Conservation (phyloP, 2,113 vertebrate genomes). For the Callorhinus ursinus region DNA sequence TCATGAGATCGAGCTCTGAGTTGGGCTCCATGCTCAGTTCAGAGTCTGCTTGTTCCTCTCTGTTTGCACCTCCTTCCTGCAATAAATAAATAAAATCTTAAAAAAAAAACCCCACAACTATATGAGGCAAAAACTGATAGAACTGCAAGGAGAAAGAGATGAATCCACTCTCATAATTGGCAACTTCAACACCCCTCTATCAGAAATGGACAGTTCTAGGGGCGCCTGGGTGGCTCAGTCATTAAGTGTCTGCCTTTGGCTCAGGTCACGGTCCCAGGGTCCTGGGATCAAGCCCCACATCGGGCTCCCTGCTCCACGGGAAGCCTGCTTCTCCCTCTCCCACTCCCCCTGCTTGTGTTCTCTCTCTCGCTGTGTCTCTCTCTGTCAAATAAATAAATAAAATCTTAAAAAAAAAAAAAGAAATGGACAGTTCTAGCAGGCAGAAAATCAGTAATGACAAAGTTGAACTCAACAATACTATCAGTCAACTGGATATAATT, state of each 20-base stretch:
- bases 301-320: too few species aligned
- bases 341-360: too few species aligned
- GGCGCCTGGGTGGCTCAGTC: too few species aligned
- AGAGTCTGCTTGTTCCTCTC: not conserved
- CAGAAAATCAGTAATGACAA: not conserved
- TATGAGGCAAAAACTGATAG: not conserved
- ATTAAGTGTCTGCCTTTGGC: too few species aligned
- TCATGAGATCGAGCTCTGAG: not conserved
- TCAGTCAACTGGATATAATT: not conserved
- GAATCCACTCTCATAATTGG: not conserved
- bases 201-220: not conserved
- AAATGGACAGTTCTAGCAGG: not conserved
- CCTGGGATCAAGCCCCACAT: too few species aligned
- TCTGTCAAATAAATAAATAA: too few species aligned
- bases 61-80: not conserved
- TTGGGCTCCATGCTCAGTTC: not conserved
- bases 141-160: not conserved
- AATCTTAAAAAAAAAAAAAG: too few species aligned
- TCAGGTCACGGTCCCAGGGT: too few species aligned
- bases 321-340: too few species aligned
- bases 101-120: not conserved
- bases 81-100: not conserved
- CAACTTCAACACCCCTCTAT: not conserved
- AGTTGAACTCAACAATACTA: not conserved
- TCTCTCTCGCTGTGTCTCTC: too few species aligned